Base-by-base conservation (phyloP, 2,113 vertebrate species). In the Gopherus evgoodei region DNA sequence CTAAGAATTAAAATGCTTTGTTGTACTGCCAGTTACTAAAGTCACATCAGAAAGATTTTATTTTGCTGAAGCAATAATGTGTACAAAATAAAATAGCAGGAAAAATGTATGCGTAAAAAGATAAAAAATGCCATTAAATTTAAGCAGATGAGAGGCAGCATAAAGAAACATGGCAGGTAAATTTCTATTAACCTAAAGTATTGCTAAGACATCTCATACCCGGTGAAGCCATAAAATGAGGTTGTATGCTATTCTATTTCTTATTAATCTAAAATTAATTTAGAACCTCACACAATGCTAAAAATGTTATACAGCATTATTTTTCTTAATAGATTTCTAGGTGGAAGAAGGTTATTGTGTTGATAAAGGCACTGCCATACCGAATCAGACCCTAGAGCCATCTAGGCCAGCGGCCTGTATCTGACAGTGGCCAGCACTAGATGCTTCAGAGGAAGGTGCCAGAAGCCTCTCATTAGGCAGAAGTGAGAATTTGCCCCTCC, bases 1-100 rank as follows among this genome's bases (percentile, higher is more conserved):
- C 98, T 99, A 85, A 88, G 97, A 98, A 90, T 8, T 95, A 86
- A 93, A 95, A 94, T 5, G 2, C 6, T 89, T 65, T 88, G 54
- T 78, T 86, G 56, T 81, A 95, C 81, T 38, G 78, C 24, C 87
- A 85, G 76, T 53, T 59, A 69, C 47, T 59, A n/a, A 57, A 57
- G 19, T 56, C 38, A 38, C n/a, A 54, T 59, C 57, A 84, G 25
- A 31, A 78, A 79, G 17, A 19, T 16, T 56, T 17, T 75, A n/a
- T 47, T 47, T 12, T 21, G 19, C 22, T 79, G 21, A 84, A 16
- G 49, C 31, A 79, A 56, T 19, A 83, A 76, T 27, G 25, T 47
- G 42, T 11, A 47, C 75, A 56, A 85, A 85, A 14, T 50, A 49
- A 54, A 82, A n/a, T 24, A 42, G 29, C 31, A n/a, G 42, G 24